Percentiles rank a stretch among this genome's conserved stretches.
Evolutionary conservation across 2,113 vertebrate species (phyloP).

Genomic region (Ceyx cyanopectus): DNA sequence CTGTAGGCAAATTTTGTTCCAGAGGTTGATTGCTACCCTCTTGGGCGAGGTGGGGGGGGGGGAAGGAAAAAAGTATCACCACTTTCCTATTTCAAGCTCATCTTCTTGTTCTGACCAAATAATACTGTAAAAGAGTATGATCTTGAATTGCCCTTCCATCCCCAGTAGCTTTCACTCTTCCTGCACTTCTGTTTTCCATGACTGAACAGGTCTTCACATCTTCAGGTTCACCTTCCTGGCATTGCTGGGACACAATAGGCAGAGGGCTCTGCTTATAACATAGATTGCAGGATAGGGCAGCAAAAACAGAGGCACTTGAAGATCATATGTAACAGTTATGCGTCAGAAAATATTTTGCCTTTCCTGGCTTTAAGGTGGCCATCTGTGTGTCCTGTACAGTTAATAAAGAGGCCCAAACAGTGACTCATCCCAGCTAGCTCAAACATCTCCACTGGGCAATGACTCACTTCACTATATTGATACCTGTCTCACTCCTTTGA

Average conservation of each 20-base stretch:
- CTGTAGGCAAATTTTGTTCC: not conserved
- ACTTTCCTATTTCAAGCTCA: not conserved
- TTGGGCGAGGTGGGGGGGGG: fast-evolving
- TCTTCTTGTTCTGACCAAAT: not conserved
- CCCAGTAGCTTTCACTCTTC: not conserved
- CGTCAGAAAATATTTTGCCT: conserved; percentile 1
- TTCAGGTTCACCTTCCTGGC: not conserved
- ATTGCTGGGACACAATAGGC: not conserved
- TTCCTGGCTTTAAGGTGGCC: not conserved
- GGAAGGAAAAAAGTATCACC: fast-evolving
- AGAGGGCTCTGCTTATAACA: not conserved
- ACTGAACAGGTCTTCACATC: not conserved
- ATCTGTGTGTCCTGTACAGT: not conserved
- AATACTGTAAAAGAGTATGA: not conserved
- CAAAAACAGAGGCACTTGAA: not conserved
- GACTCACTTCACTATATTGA: fast-evolving
- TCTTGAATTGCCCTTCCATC: not conserved
- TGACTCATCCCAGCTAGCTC: not conserved
- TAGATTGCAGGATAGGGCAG: not conserved
- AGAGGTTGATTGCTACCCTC: not conserved
- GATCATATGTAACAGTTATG: not conserved
- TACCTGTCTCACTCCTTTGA: not conserved
- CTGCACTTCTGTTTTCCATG: not conserved
- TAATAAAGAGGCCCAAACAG: not conserved
- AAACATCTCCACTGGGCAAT: not conserved